Evolutionary conservation across 2,888 invertebrate genomes (phyloP), one percentile per base, ranked within the genome.

Genomic region (Euspilapteryx auroguttella): DNA sequence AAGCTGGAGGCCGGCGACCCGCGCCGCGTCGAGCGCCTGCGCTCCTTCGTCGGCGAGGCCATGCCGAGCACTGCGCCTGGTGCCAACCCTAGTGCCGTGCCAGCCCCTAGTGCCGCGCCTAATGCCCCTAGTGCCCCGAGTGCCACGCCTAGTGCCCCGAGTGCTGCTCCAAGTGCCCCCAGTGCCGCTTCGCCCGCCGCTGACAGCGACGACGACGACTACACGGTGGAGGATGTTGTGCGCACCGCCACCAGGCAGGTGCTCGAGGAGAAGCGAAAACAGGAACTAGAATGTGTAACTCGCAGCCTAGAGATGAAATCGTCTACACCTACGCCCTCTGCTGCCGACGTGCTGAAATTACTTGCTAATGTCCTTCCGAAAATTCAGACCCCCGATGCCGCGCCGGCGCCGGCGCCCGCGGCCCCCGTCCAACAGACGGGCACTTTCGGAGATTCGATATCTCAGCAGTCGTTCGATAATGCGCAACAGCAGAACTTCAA

Each of bases 161-260:
- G 5, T 8, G 17, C 17, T 17, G 8, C 5, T 5, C 17, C 8
- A 17, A 17, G 5, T 6, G 8, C 5, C 5, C 17, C 8, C 5
- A 17, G 5, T 6, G 5, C 17, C 5, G 17, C 17, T 17, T 8
- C 8, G 8, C 17, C 5, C 35, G 65, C 64, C 3, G 42, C 86
- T 1, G 83, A 80, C 28, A 78, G 82, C 37, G 85, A 85, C 36
- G 87, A 89, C 32, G 89, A 89, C 41, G 89, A 90, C 46, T 91
- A 91, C 41, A 82, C 85, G n/a, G 88, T 86, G 36, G 89, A 89
- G 39, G 91, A 91, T 53, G 87, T 71, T 75, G 62, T 89, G 24
- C 86, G 87, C 41, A 82, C 86, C 51, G 86, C 86, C 0, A 89
- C 85, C 0, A 84, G 83, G 1, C 82, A 83, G 43, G 89, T 87